Evolutionary conservation across 2,113 vertebrate species (phyloP).

Genomic region (Pomatorhinus ruficollis): DNA sequence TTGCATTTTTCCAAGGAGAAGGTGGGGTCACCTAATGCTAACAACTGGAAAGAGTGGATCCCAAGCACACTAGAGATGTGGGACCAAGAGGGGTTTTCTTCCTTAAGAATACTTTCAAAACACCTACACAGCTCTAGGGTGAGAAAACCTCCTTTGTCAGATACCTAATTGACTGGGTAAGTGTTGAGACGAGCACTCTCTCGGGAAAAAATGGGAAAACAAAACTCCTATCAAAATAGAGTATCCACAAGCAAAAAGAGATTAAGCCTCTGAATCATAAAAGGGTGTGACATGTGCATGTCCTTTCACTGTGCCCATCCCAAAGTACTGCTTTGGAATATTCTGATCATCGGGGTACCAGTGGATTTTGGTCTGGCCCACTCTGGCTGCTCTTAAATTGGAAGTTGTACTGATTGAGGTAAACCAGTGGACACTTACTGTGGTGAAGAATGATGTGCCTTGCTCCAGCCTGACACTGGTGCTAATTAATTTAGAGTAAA

Average conservation of each 20-base stretch:
- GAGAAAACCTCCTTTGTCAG: background rate
- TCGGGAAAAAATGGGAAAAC: background rate
- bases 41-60: background rate
- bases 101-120: background rate
- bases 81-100: background rate
- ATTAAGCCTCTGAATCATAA: background rate
- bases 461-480: background rate
- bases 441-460: slow-evolving; percentile 16
- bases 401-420: background rate
- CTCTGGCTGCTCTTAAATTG: background rate
- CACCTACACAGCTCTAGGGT: background rate
- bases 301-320: background rate
- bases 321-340: background rate
- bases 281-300: background rate
- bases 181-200: background rate
- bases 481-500: slow-evolving; percentile 34
- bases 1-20: background rate
- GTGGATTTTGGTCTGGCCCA: background rate
- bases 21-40: background rate
- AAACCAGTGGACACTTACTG: background rate
- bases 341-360: rapidly evolving
- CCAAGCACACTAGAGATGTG: background rate
- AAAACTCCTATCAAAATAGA: background rate
- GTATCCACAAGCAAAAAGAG: background rate
- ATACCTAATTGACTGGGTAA: background rate